Evolutionary conservation across 2,888 invertebrate genomes (phyloP).

Genomic region (Crepidodera aurea): DNA sequence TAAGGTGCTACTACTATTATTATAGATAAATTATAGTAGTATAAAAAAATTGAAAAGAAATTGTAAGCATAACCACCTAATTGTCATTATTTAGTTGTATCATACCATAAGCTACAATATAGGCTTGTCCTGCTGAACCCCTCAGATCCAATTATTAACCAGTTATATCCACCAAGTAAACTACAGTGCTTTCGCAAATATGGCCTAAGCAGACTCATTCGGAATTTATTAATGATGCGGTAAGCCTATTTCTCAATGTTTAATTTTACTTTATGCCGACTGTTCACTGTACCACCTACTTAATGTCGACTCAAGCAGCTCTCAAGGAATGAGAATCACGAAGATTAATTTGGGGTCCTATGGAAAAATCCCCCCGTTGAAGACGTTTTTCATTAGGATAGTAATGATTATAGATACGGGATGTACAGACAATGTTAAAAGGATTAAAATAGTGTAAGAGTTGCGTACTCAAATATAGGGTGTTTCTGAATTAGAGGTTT

Average conservation of each 20-base stretch:
- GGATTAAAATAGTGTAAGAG: too few species aligned
- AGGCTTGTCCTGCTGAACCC: too few species aligned
- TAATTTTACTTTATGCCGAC: slow-evolving; percentile 40
- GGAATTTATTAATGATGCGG: slow-evolving; percentile 44
- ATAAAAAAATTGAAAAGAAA: neutral
- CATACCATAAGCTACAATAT: too few species aligned
- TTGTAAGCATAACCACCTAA: slow-evolving; percentile 13
- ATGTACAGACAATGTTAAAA: too few species aligned
- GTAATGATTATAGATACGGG: too few species aligned
- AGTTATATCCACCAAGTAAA: too few species aligned
- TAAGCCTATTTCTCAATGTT: slow-evolving; percentile 41
- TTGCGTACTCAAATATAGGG: too few species aligned
- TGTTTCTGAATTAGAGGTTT: too few species aligned
- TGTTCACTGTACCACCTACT: slow-evolving; percentile 28
- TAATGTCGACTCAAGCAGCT: slow-evolving; percentile 18
- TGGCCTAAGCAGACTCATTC: slow-evolving; percentile 29
- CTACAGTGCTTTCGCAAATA: neutral
- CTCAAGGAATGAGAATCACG: slow-evolving; percentile 29
- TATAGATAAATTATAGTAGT: slow-evolving; percentile 2
- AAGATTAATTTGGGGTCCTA: slow-evolving; percentile 28
- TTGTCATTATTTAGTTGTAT: too few species aligned
- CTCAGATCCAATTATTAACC: too few species aligned
- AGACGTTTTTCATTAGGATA: too few species aligned
- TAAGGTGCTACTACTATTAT: neutral
- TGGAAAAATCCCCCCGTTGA: neutral